Conservation (phyloP, 2,113 vertebrate species). For the Serilophus lunatus region DNA sequence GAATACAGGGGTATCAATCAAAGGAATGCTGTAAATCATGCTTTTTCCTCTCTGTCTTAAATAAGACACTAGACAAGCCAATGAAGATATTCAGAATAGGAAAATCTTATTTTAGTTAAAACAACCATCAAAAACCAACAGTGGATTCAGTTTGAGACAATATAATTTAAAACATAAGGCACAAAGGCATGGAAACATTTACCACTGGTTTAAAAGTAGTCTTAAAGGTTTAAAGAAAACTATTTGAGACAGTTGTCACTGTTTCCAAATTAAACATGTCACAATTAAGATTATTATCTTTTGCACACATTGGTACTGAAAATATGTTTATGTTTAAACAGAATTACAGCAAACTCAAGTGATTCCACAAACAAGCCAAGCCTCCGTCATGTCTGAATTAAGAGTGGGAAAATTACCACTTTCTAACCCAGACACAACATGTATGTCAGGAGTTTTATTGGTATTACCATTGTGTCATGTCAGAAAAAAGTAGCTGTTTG, state of each 20-base stretch:
- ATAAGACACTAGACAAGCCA: neutral
- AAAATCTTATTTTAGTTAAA: neutral
- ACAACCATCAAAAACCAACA: neutral
- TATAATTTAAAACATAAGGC: neutral
- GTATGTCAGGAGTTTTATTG: neutral
- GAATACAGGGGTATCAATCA: neutral
- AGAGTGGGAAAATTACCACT: neutral
- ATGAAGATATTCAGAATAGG: neutral
- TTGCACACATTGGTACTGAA: neutral
- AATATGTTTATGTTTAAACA: neutral
- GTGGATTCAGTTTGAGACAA: neutral
- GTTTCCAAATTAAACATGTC: neutral
- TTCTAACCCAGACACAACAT: neutral
- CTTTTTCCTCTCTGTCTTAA: neutral
- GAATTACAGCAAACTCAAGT: neutral
- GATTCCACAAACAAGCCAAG: neutral
- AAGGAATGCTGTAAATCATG: neutral
- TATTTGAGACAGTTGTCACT: neutral
- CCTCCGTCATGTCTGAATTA: neutral
- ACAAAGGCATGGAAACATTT: neutral
- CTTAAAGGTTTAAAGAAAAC: neutral
- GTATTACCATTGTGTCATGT: neutral
- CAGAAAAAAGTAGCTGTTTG: neutral
- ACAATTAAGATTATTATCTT: neutral
- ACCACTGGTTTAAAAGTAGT: neutral